phyloP scores from a whole-genome alignment of 2,797 vertebrate species.

The Arrhamphus sclerolepis region DNA sequence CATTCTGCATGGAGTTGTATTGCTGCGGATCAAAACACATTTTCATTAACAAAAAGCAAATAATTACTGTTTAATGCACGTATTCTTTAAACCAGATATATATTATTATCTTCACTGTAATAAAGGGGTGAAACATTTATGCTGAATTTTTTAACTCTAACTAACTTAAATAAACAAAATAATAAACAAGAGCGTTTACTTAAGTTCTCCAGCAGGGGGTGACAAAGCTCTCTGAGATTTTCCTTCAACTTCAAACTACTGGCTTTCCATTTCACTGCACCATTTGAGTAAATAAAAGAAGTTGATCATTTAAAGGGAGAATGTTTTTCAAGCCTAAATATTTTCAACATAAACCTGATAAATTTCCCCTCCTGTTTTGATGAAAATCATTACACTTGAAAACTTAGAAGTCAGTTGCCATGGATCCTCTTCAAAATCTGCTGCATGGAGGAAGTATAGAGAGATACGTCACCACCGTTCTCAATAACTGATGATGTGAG shows the following conservation, averaged over 20 bases:
- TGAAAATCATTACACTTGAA: background rate
- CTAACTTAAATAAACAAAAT: too few relatives aligned
- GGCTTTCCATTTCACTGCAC: background rate
- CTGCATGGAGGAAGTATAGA: slow-evolving; percentile 46
- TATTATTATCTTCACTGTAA: too few relatives aligned
- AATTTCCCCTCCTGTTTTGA: rapidly evolving
- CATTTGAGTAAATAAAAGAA: background rate
- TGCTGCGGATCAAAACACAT: too few relatives aligned
- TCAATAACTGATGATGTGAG: background rate
- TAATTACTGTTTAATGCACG: too few relatives aligned
- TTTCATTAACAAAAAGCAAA: too few relatives aligned
- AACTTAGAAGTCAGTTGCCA: background rate
- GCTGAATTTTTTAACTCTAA: background rate
- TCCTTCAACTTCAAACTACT: background rate
- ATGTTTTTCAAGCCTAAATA: background rate
- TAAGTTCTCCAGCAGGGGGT: slow-evolving; percentile 48
- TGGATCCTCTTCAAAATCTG: background rate
- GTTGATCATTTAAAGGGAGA: too few relatives aligned
- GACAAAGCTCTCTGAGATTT: slow-evolving; percentile 13
- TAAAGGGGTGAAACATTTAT: too few relatives aligned
- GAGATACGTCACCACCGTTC: slow-evolving; percentile 21
- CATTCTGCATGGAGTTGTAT: background rate
- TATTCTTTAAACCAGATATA: too few relatives aligned
- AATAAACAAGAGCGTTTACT: background rate
- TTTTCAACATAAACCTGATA: background rate